phyloP scores from a whole-genome alignment of 2,888 invertebrate species.

The Punctoribates punctum region DNA sequence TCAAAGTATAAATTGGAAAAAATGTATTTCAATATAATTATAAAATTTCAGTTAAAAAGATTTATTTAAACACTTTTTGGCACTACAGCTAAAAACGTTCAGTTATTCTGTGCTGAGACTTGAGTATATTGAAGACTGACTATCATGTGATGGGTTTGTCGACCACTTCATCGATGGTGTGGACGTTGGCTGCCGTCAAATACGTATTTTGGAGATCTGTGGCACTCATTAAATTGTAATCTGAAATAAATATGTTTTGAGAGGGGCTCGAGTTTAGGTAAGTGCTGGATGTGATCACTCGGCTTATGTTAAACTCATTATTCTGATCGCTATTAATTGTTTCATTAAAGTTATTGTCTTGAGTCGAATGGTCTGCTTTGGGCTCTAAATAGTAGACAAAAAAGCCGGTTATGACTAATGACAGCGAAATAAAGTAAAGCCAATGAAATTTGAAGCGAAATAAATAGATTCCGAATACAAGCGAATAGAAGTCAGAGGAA shows the following conservation, averaged over 20 bases:
- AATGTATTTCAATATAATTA: too few relatives aligned
- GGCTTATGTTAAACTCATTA: not conserved
- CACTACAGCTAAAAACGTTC: too few relatives aligned
- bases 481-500: constrained; percentile 78
- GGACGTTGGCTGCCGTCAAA: constrained; percentile 10
- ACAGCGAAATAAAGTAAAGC: constrained; percentile 74
- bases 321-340: constrained; percentile 16
- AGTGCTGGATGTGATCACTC: constrained; percentile 24
- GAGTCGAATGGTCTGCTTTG: constrained; percentile 53
- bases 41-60: too few relatives aligned
- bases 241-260: not conserved
- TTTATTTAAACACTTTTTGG: too few relatives aligned
- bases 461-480: constrained; percentile 72
- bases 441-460: constrained; percentile 65
- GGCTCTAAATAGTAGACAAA: constrained; percentile 64
- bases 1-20: too few relatives aligned
- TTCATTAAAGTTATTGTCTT: not conserved
- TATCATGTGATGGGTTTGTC: not conserved
- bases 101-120: not conserved
- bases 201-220: constrained; percentile 8
- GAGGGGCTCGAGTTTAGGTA: constrained; percentile 11
- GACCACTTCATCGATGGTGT: not conserved
- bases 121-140: too few relatives aligned
- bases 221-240: not conserved
- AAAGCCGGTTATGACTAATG: constrained; percentile 71